These are phyloP conservation scores for Uria lomvia DNA, from an alignment of 2,113 vertebrate species.

Conservation along the genomic window DNA sequence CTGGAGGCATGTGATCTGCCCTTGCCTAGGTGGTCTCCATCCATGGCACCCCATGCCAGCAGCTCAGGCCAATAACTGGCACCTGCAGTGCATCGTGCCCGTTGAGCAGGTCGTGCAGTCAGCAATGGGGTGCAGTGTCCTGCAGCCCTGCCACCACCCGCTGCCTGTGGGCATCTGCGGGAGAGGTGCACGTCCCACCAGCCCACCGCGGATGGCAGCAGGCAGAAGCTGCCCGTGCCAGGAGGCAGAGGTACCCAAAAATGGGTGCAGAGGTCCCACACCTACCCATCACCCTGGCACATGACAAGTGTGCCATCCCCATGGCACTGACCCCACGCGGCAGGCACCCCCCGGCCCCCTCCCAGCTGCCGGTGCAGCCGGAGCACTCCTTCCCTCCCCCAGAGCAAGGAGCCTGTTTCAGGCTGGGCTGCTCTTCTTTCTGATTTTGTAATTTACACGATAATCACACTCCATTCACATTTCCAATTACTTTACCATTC, in stretches of 20 bases:
- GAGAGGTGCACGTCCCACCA: background rate
- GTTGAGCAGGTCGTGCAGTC: background rate
- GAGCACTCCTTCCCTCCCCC: background rate
- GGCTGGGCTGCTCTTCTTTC: background rate
- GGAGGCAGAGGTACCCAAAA: background rate
- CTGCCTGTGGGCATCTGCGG: rapidly evolving
- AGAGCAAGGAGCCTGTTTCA: background rate
- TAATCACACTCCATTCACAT: background rate
- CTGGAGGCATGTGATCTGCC: rapidly evolving
- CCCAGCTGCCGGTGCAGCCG: rapidly evolving
- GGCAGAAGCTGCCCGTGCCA: background rate
- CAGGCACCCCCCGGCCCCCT: background rate
- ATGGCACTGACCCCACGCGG: rapidly evolving
- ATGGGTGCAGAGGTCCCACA: background rate
- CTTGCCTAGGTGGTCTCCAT: background rate
- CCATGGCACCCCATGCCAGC: rapidly evolving
- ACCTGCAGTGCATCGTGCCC: background rate
- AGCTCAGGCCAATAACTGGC: rapidly evolving
- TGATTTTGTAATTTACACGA: background rate
- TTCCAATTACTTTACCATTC: slow-evolving; percentile 28
- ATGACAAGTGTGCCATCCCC: rapidly evolving
- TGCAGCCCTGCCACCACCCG: background rate
- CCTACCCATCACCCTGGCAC: background rate
- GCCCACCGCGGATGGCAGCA: background rate
- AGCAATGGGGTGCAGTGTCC: rapidly evolving